A percentile compares a stretch with the other conserved stretches of the same genome.
phyloP scores from a whole-genome alignment of 2,113 vertebrate genomes.

The Calidris pygmaea region DNA sequence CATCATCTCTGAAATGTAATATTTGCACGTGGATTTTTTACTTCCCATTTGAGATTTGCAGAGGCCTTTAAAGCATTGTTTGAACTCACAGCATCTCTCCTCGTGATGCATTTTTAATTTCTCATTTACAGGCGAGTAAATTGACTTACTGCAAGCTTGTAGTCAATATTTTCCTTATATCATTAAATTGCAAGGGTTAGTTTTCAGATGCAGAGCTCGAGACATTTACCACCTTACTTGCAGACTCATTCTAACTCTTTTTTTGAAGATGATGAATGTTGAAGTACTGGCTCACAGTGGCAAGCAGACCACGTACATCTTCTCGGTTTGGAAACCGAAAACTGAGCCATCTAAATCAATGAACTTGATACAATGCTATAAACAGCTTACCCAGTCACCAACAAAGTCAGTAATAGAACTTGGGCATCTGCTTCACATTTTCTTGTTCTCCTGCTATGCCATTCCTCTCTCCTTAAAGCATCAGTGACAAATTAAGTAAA shows the following conservation, averaged over 20 bases:
- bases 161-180: neutral
- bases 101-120: neutral
- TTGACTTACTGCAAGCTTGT: neutral
- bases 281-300: constrained; percentile 17
- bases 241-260: neutral
- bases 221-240: neutral
- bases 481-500: constrained; percentile 21
- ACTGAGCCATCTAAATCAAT: constrained; percentile 9
- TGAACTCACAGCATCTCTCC: neutral
- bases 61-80: neutral
- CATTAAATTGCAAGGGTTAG: neutral
- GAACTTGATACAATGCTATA: neutral
- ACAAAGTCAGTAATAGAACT: neutral
- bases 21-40: neutral
- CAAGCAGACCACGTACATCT: neutral
- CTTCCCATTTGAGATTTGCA: neutral
- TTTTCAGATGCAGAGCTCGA: neutral
- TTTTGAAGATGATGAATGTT: neutral
- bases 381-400: constrained; percentile 2
- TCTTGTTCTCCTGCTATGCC: neutral
- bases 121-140: neutral
- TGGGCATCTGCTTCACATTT: constrained; percentile 34
- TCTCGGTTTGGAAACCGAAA: constrained; percentile 29
- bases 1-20: neutral
- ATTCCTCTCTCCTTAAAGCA: constrained; percentile 19